Evolutionary conservation across 2,113 vertebrate genomes (phyloP).

Genomic region (Oriolus oriolus): DNA sequence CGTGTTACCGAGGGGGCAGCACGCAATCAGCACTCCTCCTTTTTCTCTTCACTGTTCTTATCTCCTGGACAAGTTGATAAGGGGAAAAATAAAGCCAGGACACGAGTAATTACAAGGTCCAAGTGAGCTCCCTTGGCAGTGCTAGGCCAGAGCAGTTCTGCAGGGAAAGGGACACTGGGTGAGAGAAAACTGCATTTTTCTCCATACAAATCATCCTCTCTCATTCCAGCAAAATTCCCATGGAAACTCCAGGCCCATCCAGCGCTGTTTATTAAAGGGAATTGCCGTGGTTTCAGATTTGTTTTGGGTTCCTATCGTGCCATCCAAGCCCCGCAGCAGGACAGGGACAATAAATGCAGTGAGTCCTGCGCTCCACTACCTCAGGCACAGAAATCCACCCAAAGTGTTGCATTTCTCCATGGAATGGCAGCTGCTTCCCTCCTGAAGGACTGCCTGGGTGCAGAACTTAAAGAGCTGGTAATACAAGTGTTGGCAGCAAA

Average conservation of each 20-base stretch:
- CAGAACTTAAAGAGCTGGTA: neutral
- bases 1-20: neutral
- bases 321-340: neutral
- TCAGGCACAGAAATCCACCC: neutral
- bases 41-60: neutral
- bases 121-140: neutral
- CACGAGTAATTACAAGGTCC: conserved; percentile 10
- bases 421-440: neutral
- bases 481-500: neutral
- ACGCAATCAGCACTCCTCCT: neutral
- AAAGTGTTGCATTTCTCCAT: neutral
- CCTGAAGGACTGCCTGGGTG: neutral
- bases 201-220: neutral
- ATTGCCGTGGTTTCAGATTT: neutral
- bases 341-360: neutral
- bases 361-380: neutral
- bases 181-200: neutral
- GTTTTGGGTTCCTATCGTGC: neutral
- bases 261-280: neutral
- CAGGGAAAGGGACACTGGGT: neutral
- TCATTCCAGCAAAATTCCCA: neutral
- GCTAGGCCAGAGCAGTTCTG: neutral
- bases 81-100: neutral
- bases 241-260: neutral
- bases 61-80: conserved; percentile 25